phyloP scores from a whole-genome alignment of 2,888 invertebrate species.

The Oxycera nigricornis region DNA sequence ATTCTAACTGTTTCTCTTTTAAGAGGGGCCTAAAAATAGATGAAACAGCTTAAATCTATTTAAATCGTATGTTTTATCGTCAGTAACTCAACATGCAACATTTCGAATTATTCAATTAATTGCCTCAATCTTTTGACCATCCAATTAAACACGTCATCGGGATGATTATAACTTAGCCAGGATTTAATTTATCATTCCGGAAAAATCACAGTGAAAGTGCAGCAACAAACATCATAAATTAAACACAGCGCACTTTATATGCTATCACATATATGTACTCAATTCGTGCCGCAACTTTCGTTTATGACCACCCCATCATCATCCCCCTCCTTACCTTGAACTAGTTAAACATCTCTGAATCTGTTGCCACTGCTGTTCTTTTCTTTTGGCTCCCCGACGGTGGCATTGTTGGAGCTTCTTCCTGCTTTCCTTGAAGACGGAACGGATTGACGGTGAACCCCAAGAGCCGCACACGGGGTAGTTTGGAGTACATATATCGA shows the following conservation, averaged over 20 bases:
- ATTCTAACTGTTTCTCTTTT: too few relatives aligned
- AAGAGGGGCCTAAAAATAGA: too few relatives aligned
- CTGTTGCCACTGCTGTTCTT: background rate
- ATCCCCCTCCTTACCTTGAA: background rate
- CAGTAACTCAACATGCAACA: too few relatives aligned
- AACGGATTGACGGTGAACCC: background rate
- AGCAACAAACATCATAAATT: background rate
- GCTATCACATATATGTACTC: background rate
- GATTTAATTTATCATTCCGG: background rate
- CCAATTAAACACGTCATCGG: too few relatives aligned
- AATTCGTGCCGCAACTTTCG: background rate
- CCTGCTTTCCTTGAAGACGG: background rate
- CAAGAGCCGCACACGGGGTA: background rate
- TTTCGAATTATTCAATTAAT: too few relatives aligned
- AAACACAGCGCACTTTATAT: background rate
- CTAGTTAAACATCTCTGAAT: background rate
- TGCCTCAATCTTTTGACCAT: too few relatives aligned
- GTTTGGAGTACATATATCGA: background rate
- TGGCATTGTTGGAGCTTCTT: background rate
- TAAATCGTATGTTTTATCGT: too few relatives aligned
- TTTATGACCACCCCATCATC: background rate
- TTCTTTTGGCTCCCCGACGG: background rate
- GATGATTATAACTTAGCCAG: too few relatives aligned
- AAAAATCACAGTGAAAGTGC: background rate
- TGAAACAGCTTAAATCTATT: too few relatives aligned